Evolutionary conservation across 2,113 vertebrate genomes (phyloP).

Genomic region (Protomyctophum bolini): DNA sequence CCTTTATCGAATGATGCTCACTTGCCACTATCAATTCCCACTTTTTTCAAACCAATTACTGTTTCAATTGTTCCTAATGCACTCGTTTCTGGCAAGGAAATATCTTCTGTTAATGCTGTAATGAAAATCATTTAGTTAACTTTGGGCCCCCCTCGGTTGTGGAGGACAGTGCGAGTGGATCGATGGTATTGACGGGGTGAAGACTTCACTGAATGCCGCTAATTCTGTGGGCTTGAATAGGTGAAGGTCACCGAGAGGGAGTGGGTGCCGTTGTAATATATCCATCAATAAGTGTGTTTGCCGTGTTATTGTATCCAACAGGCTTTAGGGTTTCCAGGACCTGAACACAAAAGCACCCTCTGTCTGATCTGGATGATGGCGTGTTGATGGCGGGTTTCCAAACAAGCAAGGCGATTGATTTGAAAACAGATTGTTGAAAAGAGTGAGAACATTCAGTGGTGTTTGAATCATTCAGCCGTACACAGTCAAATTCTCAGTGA

Average conservation of each 20-base stretch:
- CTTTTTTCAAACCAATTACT: slow-evolving; percentile 57
- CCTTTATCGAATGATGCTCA: background rate
- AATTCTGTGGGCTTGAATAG: slow-evolving; percentile 73
- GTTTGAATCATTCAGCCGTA: background rate
- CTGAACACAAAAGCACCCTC: background rate
- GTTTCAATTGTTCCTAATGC: slow-evolving; percentile 63
- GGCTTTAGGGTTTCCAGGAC: slow-evolving; percentile 37
- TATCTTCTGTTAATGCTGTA: slow-evolving; percentile 73
- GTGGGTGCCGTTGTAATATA: slow-evolving; percentile 71
- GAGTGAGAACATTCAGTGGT: too few species aligned
- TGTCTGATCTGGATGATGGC: background rate
- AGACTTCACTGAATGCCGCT: slow-evolving; percentile 72
- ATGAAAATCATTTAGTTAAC: slow-evolving; percentile 81
- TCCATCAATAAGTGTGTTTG: slow-evolving; percentile 69
- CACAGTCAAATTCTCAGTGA: too few species aligned
- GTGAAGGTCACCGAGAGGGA: slow-evolving; percentile 71
- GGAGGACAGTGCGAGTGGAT: slow-evolving; percentile 73
- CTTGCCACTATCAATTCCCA: slow-evolving; percentile 36
- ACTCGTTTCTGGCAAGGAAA: slow-evolving; percentile 59
- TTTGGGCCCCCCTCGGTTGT: slow-evolving; percentile 68
- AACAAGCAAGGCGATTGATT: background rate
- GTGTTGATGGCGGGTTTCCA: slow-evolving; percentile 6
- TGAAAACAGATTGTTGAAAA: background rate
- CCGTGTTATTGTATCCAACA: slow-evolving; percentile 57
- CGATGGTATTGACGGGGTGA: slow-evolving; percentile 76